Evolutionary conservation across 2,888 invertebrate genomes (phyloP), one percentile per base, ranked within the genome.

Genomic region (Athrips mouffetella): DNA sequence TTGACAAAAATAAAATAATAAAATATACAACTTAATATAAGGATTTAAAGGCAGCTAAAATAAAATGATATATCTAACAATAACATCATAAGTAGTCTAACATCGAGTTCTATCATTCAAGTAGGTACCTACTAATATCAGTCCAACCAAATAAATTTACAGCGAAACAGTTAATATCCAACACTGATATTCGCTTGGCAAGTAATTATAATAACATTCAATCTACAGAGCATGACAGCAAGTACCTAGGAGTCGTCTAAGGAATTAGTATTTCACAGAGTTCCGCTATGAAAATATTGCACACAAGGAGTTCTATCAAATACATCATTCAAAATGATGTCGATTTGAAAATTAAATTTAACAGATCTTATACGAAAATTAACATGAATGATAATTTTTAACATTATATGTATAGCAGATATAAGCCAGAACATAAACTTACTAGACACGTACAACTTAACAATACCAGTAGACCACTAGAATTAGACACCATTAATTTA

Each of bases 11-110:
- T 67, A 70, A 62, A 70, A 63, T 67, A 76, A 79, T 78, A 80
- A 84, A 85, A 85, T 85, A 62, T 84, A 86, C 84, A 86, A 83
- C 82, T 80, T 80, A 79, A 71, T 73, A 73, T 37, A 37, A 37
- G 21, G 35, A 62, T 73, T 77, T 77, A 62, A 55, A 70, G 68
- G 60, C 61, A 59, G 57, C 64, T 59, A 27, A 11, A 44, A 20
- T 65, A 73, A 66, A 65, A 66, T 51, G 60, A 59, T 65, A 56
- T 54, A 58, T 66, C 53, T 58, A 62, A 63, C 65, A 65, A 58
- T 66, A 67, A 62, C 59, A 35, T 63, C 67, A 63, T 48, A 57
- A 57, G 58, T 63, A 66, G 63, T 63, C 59, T 67, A 72, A 69
- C 55, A 60, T 65, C 58, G 60, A 70, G 72, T 63, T 55, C 68